Base-by-base conservation (phyloP, 2,888 invertebrate species). In the Archips crataeganus region DNA sequence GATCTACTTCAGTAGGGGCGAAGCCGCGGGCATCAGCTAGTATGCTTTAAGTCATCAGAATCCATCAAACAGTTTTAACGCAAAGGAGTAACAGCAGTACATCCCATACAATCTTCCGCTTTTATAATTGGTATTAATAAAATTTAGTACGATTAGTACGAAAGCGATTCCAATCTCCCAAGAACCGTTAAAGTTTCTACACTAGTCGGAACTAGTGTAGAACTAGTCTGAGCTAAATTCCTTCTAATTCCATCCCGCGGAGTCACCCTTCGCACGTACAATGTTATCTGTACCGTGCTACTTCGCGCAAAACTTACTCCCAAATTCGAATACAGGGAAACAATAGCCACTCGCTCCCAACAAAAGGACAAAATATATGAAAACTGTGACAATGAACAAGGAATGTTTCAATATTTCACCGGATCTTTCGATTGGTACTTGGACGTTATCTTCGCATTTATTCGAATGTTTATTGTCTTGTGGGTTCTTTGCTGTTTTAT, bases 301-400 rank as follows among this genome's bases (percentile, higher is more conserved):
- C 71, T 64, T 71, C 49, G 36, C 49, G 47, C 49, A n/a, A 71
- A 70, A 71, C 65, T 65, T 71, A 60, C 54, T 70, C 62, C 63
- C 62, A 42, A 70, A 70, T 70, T 70, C 57, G 64, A 65, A 47
- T 57, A 71, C 70, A 34, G 34, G 66, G 49, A 60, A 65, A 71
- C 71, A 71, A 65, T 71, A 36, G 71, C 47, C 64, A 59, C 64
- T 62, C 45, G 67, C 23, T 45, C 11, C 59, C 8, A 23, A 70
- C 70, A 63, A 70, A 59, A 70, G 57, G 64, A 59, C 34, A 68
- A 60, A 64, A 70, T 64, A 62, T 64, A 54, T 61, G 60, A 60
- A 68, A 69, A 60, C 49, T 47, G 36, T 36, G 64, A 64, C 64
- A 70, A 70, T 70, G 63, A 70, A 36, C 57, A 64, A 23, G 36